phyloP scores from a whole-genome alignment of 1,140 invertebrate genomes.

The Drosophila tsacasi region DNA sequence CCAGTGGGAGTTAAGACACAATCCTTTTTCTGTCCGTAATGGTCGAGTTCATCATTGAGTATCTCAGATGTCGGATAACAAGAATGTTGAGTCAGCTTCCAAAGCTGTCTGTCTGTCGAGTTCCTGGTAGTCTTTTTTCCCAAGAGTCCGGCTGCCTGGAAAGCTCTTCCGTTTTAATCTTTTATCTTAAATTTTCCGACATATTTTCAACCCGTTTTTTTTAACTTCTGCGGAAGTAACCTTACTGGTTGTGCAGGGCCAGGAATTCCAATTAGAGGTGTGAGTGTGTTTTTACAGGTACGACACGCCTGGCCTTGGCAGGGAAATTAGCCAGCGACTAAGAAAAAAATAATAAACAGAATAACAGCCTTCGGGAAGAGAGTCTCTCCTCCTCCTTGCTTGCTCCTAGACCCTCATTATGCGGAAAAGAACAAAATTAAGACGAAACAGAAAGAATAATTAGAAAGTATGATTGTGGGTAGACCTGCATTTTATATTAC shows the following conservation, averaged over 20 bases:
- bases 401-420: neutral
- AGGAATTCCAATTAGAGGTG: constrained; percentile 35
- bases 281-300: constrained; percentile 37
- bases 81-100: constrained; percentile 17
- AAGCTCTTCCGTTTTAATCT: neutral
- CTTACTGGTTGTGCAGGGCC: neutral
- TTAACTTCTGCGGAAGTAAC: neutral
- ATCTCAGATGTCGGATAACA: constrained; percentile 24
- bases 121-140: neutral
- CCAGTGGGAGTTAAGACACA: neutral
- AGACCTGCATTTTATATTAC: neutral
- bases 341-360: constrained; percentile 32
- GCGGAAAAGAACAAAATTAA: neutral
- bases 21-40: constrained; percentile 13
- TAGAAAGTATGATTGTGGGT: neutral
- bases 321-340: constrained; percentile 29
- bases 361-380: neutral
- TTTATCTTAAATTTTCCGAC: constrained; percentile 4
- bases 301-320: constrained; percentile 4
- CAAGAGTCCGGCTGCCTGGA: neutral
- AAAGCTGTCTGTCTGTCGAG: neutral
- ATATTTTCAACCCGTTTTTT: neutral
- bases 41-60: constrained; percentile 11
- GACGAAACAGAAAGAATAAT: constrained; percentile 9
- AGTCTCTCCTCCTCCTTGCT: neutral